A percentile compares a stretch with the other conserved stretches of the same genome.
Evolutionary conservation across 1,140 invertebrate genomes (phyloP).

Genomic region (Euura saliciscinereae): DNA sequence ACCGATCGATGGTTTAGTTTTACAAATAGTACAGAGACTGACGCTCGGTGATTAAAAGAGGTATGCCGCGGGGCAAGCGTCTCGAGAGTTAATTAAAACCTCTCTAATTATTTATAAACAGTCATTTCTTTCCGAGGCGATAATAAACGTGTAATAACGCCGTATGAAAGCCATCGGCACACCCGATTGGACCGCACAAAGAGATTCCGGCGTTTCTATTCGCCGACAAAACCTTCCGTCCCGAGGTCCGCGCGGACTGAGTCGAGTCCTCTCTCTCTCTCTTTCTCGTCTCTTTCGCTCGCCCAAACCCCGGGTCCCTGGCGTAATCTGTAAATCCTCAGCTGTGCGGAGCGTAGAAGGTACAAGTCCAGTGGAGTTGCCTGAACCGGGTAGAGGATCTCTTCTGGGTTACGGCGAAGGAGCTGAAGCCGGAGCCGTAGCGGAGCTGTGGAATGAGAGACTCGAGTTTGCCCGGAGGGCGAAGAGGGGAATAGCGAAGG

Average conservation of each 20-base stretch:
- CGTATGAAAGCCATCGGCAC: neutral
- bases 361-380: conserved; percentile 52
- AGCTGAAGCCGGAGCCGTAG: neutral
- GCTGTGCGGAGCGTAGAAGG: conserved; percentile 30
- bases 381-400: conserved; percentile 37
- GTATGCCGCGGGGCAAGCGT: conserved; percentile 33
- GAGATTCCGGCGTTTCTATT: neutral
- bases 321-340: conserved; percentile 56
- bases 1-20: conserved; percentile 33
- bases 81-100: conserved; percentile 59
- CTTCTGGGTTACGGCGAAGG: conserved; percentile 6
- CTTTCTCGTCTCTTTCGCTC: neutral
- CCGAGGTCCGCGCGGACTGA: conserved; percentile 53
- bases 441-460: neutral
- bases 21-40: conserved; percentile 37
- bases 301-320: conserved; percentile 32
- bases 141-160: conserved; percentile 48
- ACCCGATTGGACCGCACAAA: conserved; percentile 30
- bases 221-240: neutral
- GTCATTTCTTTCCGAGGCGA: conserved; percentile 52
- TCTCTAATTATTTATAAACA: conserved; percentile 63
- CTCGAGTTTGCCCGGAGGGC: conserved; percentile 23
- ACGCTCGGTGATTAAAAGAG: conserved; percentile 9
- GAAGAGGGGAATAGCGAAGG: conserved; percentile 27
- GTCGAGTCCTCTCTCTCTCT: conserved; percentile 24